Evolutionary conservation across 2,888 invertebrate genomes (phyloP), one percentile per base, ranked within the genome.

Genomic region (Nebria brevicollis): DNA sequence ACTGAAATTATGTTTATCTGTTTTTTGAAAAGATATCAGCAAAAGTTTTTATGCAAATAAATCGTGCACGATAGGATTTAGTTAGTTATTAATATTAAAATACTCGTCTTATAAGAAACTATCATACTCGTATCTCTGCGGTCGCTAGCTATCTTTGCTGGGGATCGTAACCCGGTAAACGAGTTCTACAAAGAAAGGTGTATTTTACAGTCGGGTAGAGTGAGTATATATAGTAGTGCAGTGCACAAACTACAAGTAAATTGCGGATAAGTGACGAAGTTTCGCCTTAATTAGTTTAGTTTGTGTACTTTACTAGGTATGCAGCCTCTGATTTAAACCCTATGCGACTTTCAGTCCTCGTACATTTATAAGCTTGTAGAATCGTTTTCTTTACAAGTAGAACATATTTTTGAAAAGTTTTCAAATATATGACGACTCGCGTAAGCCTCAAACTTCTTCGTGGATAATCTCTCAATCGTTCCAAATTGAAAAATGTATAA

Each of bases 281-380:
- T 80, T 75, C 74, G 75, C 75, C 75, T 80, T 80, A 80, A 80
- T 80, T 80, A 80, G 80, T 80, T 80, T 80, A 80, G 80, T 80
- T 78, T 78, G 78, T 78, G 13, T 54, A 54, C 54, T 54, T 54
- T 54, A 54, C 54, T 54, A 54, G 54, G 54, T 54, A 54, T 54
- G 54, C 54, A 54, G 13, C 54, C 54, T 11, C 54, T 54, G 54
- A 54, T 54, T 54, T 54, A 54, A 54, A 8, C 54, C 54, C 54
- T 54, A 54, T 54, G 54, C 54, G 54, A 54, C 54, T 3, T 54
- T 13, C 54, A 54, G 54, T 13, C 13, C 54, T 54, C 54, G 54
- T 54, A 54, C 54, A 54, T 54, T 8, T 11, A 54, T 54, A 54
- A 54, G 54, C 54, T 54, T 54, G 54, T 13, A 54, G 11, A 54